Evolutionary conservation across 2,888 invertebrate species (phyloP).

Genomic region (Tortricodes alternella): DNA sequence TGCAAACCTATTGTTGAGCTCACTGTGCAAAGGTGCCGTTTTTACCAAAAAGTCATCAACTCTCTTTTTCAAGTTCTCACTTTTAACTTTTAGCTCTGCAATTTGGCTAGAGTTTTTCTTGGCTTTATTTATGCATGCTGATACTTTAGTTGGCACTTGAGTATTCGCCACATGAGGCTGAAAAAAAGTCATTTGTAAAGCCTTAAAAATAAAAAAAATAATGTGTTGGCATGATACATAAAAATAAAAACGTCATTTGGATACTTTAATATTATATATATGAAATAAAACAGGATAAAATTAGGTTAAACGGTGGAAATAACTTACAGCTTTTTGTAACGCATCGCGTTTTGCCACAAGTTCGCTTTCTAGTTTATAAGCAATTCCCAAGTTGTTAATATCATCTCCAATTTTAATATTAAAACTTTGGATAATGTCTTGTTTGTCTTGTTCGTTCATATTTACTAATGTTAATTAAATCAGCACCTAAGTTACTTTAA

Average conservation of each 20-base stretch:
- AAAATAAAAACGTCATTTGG: too few species aligned
- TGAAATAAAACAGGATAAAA: constrained; percentile 1
- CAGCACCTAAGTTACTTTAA: not conserved
- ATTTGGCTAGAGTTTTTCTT: constrained; percentile 80
- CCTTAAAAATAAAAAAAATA: not conserved
- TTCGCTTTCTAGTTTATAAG: constrained; percentile 57
- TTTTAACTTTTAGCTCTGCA: constrained; percentile 71
- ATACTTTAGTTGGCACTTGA: constrained; percentile 85
- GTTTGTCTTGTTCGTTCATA: constrained; percentile 63
- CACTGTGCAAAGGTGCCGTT: constrained; percentile 66
- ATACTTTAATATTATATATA: not conserved
- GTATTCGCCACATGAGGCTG: constrained; percentile 85
- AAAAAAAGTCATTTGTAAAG: constrained; percentile 32
- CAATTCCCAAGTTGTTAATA: constrained; percentile 57
- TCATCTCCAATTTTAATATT: constrained; percentile 67
- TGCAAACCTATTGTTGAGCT: constrained; percentile 70
- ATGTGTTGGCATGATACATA: too few species aligned
- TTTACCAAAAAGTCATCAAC: constrained; percentile 63
- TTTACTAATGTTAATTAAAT: constrained; percentile 33
- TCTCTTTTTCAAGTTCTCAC: constrained; percentile 64
- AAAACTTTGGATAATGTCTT: constrained; percentile 73
- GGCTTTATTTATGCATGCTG: constrained; percentile 84
- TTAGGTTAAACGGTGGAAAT: not conserved
- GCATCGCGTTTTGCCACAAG: constrained; percentile 49
- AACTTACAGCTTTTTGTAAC: constrained; percentile 57